Base-by-base conservation (phyloP, 2,888 invertebrate species). In the Tenthredo amoena region DNA sequence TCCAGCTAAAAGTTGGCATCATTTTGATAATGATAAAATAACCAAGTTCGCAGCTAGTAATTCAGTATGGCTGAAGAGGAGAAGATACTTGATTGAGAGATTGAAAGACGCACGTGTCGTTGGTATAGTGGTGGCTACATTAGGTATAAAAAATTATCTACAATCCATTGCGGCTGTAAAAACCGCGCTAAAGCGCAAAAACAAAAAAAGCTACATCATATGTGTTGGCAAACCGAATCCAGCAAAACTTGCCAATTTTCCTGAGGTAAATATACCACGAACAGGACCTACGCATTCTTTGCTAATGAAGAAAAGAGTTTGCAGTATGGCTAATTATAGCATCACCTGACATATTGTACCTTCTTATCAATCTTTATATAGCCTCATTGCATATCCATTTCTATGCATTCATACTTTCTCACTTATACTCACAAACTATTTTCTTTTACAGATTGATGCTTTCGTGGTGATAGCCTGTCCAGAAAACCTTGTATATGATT, bases 211-310 rank as follows among this genome's bases (percentile, higher is more conserved):
- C 87, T 99, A 99, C 91, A 96, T 98, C 74, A 96, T 99, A 85
- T 98, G 97, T 37, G 98, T 99, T 84, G 99, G 99, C 6, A 98
- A 99, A 93, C 97, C 99, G 3, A 99, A 98, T 94, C 97, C 98
- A 15, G 97, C 98, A 0, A 99, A 99, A 93, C 94, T 99, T 86
- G 98, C 99, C 0, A 99, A 99, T 94, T 99, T 99, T 93, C 96
- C 97, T 85, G 98, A 98, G 94, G 96, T 96, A 93, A 91, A 91
- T 87, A 86, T 86, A 76, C 37, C 55, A 34, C 34, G 5, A 43
- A 21, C 18, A 31, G 9, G 10, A 50, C 21, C 47, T 10, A 31
- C 76, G n/a, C 50, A 4, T 21, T 7, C 31, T 71, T 62, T 62
- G 10, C 2, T 12, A 3, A 26, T 62, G 12, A 62, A 12, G 21